Base-by-base conservation (phyloP, 2,113 vertebrate genomes). In the Cephalopholis sonnerati region DNA sequence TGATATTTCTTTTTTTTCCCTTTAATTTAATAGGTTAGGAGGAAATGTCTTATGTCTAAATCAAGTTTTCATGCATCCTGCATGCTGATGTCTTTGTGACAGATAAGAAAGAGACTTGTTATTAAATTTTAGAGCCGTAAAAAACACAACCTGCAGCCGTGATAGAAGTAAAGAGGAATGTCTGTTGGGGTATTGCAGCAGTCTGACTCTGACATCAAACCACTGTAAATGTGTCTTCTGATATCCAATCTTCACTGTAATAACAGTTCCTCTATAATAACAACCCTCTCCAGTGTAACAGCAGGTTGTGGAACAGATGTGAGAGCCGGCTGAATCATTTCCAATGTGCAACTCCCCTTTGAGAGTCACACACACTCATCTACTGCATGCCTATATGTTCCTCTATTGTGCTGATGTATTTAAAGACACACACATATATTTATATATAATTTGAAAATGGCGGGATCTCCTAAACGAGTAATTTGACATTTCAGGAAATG, bases 191-290 rank as follows among this genome's bases (percentile, higher is more conserved):
- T 72, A 10, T 62, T 72, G 67, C 79, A 59, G 53, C 25, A 58
- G 64, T 66, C 41, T 72, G 59, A 54, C 59, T 59, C 63, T 58
- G 50, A 82, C 32, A 76, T 72, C 59, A 54, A 46, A 75, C 71
- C 53, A 57, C 72, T 75, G 65, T 71, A 75, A 51, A 65, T 29
- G 48, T 63, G 59, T 54, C 63, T 74, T 77, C 54, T 63, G 68
- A 78, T 68, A 74, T 78, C 48, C 69, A 82, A 54, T 69, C 64
- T 74, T 65, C 55, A 59, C 57, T 63, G 50, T 80, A 82, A 78
- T 82, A 78, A 82, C 69, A 65, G 74, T 44, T 57, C 74, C 44
- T 5, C 32, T 69, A n/a, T 81, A 81, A 82, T 82, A 65, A 73
- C 57, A 82, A 82, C 27, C 70, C 41, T 44, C 41, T 44, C 29